phyloP scores from a whole-genome alignment of 2,113 vertebrate species.

The Leptocoma aspasia region DNA sequence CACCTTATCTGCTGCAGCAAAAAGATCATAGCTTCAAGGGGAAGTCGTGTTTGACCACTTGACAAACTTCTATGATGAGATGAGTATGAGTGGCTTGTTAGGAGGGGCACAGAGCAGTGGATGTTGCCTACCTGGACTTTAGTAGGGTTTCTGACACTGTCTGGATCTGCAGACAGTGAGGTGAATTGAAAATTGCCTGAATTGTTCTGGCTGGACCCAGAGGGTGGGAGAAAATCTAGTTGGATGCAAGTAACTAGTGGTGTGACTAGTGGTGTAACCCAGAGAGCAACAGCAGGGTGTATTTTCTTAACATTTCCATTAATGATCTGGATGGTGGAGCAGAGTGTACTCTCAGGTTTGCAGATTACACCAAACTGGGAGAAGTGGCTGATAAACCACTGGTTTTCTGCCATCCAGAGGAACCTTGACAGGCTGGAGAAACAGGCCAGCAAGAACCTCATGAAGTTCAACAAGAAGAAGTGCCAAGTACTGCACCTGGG shows the following conservation, averaged over 20 bases:
- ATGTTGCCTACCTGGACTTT: not conserved
- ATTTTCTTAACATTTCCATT: not conserved
- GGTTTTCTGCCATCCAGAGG: not conserved
- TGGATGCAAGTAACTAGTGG: not conserved
- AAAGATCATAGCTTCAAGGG: not conserved
- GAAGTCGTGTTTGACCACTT: not conserved
- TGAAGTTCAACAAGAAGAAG: not conserved
- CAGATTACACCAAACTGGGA: not conserved
- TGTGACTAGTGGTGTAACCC: not conserved
- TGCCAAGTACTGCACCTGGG: not conserved
- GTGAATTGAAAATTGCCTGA: not conserved
- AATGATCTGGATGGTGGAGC: not conserved
- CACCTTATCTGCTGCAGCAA: not conserved
- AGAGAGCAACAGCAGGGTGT: accelerated
- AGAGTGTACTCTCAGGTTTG: not conserved
- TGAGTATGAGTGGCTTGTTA: not conserved
- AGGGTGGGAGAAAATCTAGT: not conserved
- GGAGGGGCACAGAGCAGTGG: not conserved
- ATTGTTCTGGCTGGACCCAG: not conserved
- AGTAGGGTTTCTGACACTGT: not conserved
- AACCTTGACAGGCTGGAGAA: not conserved
- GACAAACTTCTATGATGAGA: not conserved
- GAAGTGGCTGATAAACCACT: not conserved
- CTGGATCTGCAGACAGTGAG: not conserved
- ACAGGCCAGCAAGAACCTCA: not conserved